Evolutionary conservation across 1,140 invertebrate species (phyloP).

Genomic region (Psilanteris sp.): DNA sequence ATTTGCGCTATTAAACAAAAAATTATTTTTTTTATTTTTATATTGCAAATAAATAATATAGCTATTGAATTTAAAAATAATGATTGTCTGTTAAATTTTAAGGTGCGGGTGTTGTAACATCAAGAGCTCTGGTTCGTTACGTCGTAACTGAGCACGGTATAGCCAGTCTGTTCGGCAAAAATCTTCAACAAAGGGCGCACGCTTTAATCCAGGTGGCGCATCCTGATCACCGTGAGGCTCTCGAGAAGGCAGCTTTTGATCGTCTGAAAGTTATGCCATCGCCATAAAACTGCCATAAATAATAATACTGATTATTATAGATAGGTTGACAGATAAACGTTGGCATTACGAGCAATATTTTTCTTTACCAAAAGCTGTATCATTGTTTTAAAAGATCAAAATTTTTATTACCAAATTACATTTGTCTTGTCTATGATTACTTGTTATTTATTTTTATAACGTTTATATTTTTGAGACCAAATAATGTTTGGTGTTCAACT

Average conservation of each 20-base stretch:
- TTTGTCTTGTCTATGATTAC: slow-evolving; percentile 4
- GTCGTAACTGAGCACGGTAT: slow-evolving; percentile 97
- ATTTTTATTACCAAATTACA: neutral
- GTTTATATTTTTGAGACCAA: too few relatives aligned
- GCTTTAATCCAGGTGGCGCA: slow-evolving; percentile 95
- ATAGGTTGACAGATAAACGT: slow-evolving; percentile 34
- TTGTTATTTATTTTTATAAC: neutral
- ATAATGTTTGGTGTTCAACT: too few relatives aligned
- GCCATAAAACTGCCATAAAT: slow-evolving; percentile 52
- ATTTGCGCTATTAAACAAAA: too few relatives aligned
- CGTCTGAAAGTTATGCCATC: slow-evolving; percentile 93
- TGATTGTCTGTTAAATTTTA: too few relatives aligned
- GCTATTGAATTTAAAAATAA: too few relatives aligned
- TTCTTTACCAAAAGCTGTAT: slow-evolving; percentile 33
- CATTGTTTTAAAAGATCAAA: slow-evolving; percentile 15
- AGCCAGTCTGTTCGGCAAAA: slow-evolving; percentile 95
- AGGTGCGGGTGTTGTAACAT: slow-evolving; percentile 97
- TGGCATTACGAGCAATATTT: slow-evolving; percentile 43
- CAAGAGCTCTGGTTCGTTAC: slow-evolving; percentile 94
- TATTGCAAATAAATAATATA: too few relatives aligned
- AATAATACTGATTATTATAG: neutral
- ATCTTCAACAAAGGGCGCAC: slow-evolving; percentile 92
- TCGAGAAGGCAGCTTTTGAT: slow-evolving; percentile 95
- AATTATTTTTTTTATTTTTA: too few relatives aligned
- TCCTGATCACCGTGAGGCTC: slow-evolving; percentile 90